Conservation (phyloP, 2,113 vertebrate genomes). For the Microtus oregoni region DNA sequence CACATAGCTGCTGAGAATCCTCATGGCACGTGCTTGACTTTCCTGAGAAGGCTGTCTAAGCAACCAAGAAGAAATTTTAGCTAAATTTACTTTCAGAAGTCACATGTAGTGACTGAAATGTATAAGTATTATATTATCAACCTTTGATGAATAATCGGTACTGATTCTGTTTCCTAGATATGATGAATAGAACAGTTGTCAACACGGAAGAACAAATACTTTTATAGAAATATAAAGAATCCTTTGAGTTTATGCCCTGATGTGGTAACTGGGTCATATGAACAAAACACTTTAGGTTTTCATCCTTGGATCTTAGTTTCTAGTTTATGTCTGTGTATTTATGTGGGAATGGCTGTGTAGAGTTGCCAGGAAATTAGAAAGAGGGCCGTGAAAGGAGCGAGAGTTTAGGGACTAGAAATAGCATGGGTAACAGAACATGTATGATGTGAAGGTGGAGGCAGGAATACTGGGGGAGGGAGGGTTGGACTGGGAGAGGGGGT, state of each 20-base stretch:
- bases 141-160: too few relatives aligned
- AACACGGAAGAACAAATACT: background rate
- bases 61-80: background rate
- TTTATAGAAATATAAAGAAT: background rate
- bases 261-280: background rate
- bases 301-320: background rate
- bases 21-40: background rate
- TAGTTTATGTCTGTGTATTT: background rate
- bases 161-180: too few relatives aligned
- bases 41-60: background rate
- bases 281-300: background rate
- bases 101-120: background rate
- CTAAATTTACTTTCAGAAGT: constrained; percentile 11
- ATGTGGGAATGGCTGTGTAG: background rate
- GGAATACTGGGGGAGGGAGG: background rate
- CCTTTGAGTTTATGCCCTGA: background rate
- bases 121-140: background rate
- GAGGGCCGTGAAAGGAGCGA: background rate
- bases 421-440: background rate
- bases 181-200: background rate
- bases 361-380: background rate
- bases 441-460: too few relatives aligned
- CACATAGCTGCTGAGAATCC: background rate
- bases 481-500: too few relatives aligned
- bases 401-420: background rate